Base-by-base conservation (phyloP, 2,797 vertebrate species). In the Nyctalus aviator region DNA sequence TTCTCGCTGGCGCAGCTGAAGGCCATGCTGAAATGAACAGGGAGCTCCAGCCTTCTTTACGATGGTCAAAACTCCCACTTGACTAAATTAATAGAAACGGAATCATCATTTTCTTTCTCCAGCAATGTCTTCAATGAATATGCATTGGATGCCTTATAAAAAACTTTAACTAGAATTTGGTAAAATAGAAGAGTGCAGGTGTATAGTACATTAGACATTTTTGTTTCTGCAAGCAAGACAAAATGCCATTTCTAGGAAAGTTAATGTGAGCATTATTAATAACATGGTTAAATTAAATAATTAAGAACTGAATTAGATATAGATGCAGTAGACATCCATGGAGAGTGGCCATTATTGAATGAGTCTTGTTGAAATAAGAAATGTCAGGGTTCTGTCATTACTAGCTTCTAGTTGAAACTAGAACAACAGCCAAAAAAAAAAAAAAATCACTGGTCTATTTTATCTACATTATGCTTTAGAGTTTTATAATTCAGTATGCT, bases 401-500 rank as follows among this genome's bases (percentile, higher is more conserved):
- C 13, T 44, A 14, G 23, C 5, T 48, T 9, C 15, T 8, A 50
- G 1, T n/a, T 88, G 37, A 35, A 83, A 91, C 20, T 23, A 90
- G 76, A 93, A 87, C n/a, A 73, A 55, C 88, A 57, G 55, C 55
- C 55, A 44, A 79, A 53, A 35, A 81, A 77, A 21, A 9, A 41
- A 41, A 41, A 41, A 41, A 41, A 41, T 53, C 35, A 3, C 25
- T 21, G 37, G 10, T 71, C 5, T 69, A 37, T 5, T 37, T 35
- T 32, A 35, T 5, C 18, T 44, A 79, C 25, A 48, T 71, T 75
- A 71, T 41, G 10, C 6, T 64, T 41, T n/a, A 66, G 6, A 37
- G 7, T 73, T 79, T 89, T 93, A 72, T 90, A 95, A 89, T 37
- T 55, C 75, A 71, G 14, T 12, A 68, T 8, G 84, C 25, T 64